Conservation (phyloP, 2,113 vertebrate species). For the Microcebus ravelobensis region DNA sequence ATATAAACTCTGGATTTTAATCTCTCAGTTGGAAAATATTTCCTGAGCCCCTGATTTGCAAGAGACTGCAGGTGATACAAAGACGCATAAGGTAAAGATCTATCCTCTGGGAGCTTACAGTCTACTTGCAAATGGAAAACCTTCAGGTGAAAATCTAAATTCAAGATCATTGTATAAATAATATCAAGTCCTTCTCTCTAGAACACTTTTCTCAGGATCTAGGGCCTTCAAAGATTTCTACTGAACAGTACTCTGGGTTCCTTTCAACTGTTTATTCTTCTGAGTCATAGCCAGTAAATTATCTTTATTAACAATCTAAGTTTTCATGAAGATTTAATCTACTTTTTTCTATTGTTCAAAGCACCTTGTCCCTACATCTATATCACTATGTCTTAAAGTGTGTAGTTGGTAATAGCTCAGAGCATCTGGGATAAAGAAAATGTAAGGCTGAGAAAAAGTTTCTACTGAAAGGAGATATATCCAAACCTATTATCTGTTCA, state of each 20-base stretch:
- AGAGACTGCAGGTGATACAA: neutral
- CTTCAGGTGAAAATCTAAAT: neutral
- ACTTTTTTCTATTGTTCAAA: constrained; percentile 1
- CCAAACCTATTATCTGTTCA: neutral
- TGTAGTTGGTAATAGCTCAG: neutral
- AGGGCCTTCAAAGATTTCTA: neutral
- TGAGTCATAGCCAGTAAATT: neutral
- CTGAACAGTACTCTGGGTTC: neutral
- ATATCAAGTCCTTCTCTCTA: neutral
- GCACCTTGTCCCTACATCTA: neutral
- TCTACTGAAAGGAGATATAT: neutral
- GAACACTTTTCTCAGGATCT: neutral
- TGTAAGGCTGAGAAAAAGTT: neutral
- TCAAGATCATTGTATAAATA: neutral
- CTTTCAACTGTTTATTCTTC: neutral
- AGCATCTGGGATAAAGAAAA: neutral
- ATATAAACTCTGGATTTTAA: neutral
- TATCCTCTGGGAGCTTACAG: neutral
- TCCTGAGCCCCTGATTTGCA: neutral
- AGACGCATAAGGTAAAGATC: neutral
- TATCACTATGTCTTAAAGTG: neutral
- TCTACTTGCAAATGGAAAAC: neutral
- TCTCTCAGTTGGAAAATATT: neutral
- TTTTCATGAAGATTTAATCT: neutral
- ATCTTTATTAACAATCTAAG: neutral